Evolutionary conservation across 2,113 vertebrate species (phyloP).

Genomic region (Xyliphius kryptos): DNA sequence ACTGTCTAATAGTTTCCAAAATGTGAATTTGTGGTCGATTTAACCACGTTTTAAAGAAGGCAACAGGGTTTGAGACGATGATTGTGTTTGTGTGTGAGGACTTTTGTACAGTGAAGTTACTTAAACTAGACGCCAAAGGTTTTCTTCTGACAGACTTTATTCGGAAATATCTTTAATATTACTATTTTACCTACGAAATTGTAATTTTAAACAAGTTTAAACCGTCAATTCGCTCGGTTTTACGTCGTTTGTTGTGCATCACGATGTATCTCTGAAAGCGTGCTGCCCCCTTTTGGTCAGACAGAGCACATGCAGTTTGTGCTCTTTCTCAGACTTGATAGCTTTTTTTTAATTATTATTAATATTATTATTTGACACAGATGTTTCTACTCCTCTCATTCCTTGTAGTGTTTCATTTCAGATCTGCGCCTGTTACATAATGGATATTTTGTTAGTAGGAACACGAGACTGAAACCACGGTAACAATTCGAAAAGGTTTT

Average conservation of each 20-base stretch:
- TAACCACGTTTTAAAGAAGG: no score
- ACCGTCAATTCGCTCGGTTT: no score
- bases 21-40: no score
- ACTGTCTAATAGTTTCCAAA: no score
- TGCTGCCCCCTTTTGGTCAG: constrained; percentile 17
- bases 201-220: no score
- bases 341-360: neutral
- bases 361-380: neutral
- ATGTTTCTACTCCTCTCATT: neutral
- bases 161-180: no score
- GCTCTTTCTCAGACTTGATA: neutral
- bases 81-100: no score
- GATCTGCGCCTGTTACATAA: constrained; percentile 2
- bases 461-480: constrained; percentile 1
- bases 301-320: neutral
- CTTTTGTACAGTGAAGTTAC: no score
- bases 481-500: constrained; percentile 7
- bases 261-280: neutral
- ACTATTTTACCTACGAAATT: no score
- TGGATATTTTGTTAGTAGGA: constrained; percentile 1
- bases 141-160: no score
- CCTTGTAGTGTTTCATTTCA: constrained; percentile 1
- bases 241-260: neutral
- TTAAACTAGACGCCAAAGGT: no score
- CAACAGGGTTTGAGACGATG: no score